phyloP scores from a whole-genome alignment of 2,888 invertebrate genomes.

The Perizoma affinitatum region DNA sequence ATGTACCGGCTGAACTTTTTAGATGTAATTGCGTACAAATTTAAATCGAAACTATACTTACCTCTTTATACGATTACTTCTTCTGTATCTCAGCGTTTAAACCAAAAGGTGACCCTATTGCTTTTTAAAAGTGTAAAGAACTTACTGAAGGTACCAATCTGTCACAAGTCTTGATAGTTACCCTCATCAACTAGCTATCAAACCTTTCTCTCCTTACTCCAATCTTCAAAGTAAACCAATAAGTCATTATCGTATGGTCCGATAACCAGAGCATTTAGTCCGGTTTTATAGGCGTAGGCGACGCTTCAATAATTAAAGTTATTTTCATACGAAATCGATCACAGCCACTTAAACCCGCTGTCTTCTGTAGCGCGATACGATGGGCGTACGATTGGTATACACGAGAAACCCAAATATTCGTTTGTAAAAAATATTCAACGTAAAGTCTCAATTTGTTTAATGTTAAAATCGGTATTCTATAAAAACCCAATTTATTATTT shows the following conservation, averaged over 20 bases:
- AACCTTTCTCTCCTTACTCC: constrained; percentile 34
- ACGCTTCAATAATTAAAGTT: constrained; percentile 39
- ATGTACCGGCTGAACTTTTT: too few species aligned
- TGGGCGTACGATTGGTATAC: too few species aligned
- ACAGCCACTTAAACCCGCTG: constrained; percentile 14
- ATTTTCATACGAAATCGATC: constrained; percentile 43
- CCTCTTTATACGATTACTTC: too few species aligned
- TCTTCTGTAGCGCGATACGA: constrained; percentile 4
- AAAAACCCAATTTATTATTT: too few species aligned
- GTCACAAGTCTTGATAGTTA: constrained; percentile 3
- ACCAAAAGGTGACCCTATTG: too few species aligned
- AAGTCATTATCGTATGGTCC: constrained; percentile 45
- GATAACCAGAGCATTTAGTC: constrained; percentile 49
- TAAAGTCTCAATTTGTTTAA: too few species aligned
- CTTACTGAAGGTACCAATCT: neutral
- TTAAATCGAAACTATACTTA: too few species aligned
- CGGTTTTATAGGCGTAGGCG: constrained; percentile 48
- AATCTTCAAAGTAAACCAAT: constrained; percentile 42
- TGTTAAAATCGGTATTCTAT: neutral
- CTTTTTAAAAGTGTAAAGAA: neutral
- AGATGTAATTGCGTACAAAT: too few species aligned
- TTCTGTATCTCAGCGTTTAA: too few species aligned
- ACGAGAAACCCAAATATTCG: too few species aligned
- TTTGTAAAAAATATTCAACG: too few species aligned
- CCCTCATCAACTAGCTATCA: constrained; percentile 32